phyloP scores from a whole-genome alignment of 1,140 invertebrate species.

The Pseudomyrmex gracilis region DNA sequence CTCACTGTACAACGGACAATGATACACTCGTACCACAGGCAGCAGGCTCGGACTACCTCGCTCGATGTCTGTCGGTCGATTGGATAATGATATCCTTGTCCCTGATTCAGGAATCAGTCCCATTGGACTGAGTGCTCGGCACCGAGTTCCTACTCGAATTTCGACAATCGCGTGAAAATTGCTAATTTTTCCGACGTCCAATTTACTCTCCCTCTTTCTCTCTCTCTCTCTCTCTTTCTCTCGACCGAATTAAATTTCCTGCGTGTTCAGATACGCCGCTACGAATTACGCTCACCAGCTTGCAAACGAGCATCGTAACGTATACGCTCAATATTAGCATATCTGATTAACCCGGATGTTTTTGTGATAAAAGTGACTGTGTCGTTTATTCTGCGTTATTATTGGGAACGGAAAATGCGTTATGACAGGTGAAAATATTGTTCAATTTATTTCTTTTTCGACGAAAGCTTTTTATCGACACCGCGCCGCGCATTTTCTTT shows the following conservation, averaged over 20 bases:
- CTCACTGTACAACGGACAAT: slow-evolving; percentile 60
- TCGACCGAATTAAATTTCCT: slow-evolving; percentile 39
- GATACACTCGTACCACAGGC: slow-evolving; percentile 58
- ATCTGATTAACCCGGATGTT: slow-evolving; percentile 30
- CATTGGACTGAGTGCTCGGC: slow-evolving; percentile 25
- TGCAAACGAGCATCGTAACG: slow-evolving; percentile 38
- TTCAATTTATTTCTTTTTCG: background rate
- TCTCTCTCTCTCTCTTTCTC: background rate
- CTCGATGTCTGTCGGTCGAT: slow-evolving; percentile 47
- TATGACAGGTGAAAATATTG: background rate
- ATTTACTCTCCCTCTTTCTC: background rate
- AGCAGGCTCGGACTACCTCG: background rate
- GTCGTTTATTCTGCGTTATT: background rate
- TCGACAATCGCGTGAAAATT: slow-evolving; percentile 48
- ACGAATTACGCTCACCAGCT: slow-evolving; percentile 41
- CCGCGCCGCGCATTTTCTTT: background rate
- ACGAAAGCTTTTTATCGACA: background rate
- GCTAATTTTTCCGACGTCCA: slow-evolving; percentile 49
- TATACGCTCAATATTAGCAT: slow-evolving; percentile 36
- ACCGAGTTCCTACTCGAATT: slow-evolving; percentile 48
- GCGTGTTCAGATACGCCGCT: slow-evolving; percentile 18
- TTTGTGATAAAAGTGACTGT: background rate
- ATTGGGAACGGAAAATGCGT: background rate
- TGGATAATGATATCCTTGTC: slow-evolving; percentile 71
- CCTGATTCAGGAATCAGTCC: slow-evolving; percentile 56